phyloP scores from a whole-genome alignment of 2,113 vertebrate species.

The Nyctereutes procyonoides region DNA sequence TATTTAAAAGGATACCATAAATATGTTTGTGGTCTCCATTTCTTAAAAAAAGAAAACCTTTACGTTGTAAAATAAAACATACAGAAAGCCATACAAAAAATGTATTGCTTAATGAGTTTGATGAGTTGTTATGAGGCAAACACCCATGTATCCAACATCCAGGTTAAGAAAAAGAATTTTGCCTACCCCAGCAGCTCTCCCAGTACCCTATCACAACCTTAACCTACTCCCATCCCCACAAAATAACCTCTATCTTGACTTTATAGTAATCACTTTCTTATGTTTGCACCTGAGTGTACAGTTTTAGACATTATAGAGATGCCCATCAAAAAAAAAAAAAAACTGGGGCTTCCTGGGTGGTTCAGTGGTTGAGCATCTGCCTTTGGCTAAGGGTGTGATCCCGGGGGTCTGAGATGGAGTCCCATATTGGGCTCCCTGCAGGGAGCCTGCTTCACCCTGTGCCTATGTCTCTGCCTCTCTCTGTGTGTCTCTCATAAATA shows the following conservation, averaged over 20 bases:
- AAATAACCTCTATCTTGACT: not conserved
- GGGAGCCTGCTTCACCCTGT: too few species aligned
- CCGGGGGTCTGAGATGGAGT: too few species aligned
- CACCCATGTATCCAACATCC: not conserved
- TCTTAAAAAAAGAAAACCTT: not conserved
- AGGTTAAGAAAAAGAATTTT: not conserved
- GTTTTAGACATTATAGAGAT: not conserved
- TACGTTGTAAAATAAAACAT: constrained; percentile 21
- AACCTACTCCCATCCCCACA: not conserved
- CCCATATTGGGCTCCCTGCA: too few species aligned
- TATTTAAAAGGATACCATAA: too few species aligned
- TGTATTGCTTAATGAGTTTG: not conserved
- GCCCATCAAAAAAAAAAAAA: not conserved
- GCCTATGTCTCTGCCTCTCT: too few species aligned
- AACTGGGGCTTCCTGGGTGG: too few species aligned
- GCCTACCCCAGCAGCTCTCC: not conserved
- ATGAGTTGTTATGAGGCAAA: constrained; percentile 24
- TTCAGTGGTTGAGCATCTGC: too few species aligned
- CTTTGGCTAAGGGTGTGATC: too few species aligned
- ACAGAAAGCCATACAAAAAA: not conserved
- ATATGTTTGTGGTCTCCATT: too few species aligned
- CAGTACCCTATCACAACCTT: not conserved
- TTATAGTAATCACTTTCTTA: not conserved
- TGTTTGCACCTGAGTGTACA: not conserved
- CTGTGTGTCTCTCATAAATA: too few species aligned